These are phyloP conservation scores for Uromys caudimaculatus DNA, from an alignment of 2,797 vertebrate genomes.

Conservation along the genomic window DNA sequence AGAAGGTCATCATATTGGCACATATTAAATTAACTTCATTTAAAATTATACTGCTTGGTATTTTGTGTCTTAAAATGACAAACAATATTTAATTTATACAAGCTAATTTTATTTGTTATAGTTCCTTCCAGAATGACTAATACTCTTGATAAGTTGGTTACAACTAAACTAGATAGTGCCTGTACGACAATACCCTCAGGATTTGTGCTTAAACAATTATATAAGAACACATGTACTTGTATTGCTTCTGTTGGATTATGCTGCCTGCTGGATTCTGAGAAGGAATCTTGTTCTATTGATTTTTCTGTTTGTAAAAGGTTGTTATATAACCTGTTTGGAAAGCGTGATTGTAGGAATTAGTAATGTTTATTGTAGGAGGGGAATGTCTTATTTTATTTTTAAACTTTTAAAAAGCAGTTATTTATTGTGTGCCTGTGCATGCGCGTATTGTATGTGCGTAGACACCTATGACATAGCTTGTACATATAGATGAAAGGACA, in stretches of 20 bases:
- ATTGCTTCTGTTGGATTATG: background rate
- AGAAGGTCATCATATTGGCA: background rate
- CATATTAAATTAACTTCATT: constrained; percentile 45
- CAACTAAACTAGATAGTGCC: background rate
- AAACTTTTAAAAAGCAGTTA: background rate
- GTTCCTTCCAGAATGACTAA: constrained; percentile 26
- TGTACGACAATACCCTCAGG: background rate
- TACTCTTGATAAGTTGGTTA: constrained; percentile 44
- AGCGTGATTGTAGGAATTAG: constrained; percentile 18
- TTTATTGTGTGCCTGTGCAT: background rate
- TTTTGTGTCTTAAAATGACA: constrained; percentile 38
- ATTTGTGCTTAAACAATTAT: constrained; percentile 14
- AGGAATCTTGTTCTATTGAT: constrained; percentile 47
- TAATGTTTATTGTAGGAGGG: constrained; percentile 27
- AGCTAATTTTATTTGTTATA: constrained; percentile 57
- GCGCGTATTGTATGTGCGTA: no score
- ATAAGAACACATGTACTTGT: background rate
- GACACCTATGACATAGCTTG: background rate
- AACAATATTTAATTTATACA: constrained; percentile 60
- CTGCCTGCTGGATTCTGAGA: constrained; percentile 44
- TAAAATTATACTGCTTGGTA: constrained; percentile 44
- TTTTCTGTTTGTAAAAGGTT: constrained; percentile 43
- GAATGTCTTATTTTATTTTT: background rate
- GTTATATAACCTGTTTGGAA: constrained; percentile 2
- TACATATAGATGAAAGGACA: background rate